Base-by-base conservation (phyloP, 2,113 vertebrate species). In the Hydrochoerus hydrochaeris region DNA sequence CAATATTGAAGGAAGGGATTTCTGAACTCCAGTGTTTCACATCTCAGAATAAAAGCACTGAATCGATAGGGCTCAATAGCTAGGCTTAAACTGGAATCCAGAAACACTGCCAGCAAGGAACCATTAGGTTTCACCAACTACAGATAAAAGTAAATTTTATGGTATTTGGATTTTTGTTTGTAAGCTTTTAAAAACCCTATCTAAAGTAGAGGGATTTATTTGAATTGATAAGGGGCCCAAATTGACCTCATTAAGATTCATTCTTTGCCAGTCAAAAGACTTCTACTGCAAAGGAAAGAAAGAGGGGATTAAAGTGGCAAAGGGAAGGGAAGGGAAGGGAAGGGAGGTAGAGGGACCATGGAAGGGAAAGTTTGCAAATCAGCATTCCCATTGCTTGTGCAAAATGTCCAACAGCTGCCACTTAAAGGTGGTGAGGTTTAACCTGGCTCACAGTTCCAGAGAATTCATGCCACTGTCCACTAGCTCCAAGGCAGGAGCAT, bases 161-260 rank as follows among this genome's bases (percentile, higher is more conserved):
- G 24, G 24, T 86, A 26, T 19, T 78, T 91, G 7, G 1, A 12
- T 71, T 93, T 85, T 77, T 44, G 35, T 80, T 83, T 78, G 38
- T 86, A 88, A 52, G 13, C 6, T 97, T 88, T 95, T 78, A 85
- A 91, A 80, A 97, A 95, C n/a, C 83, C 28, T 35, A 69, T 22
- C 20, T 94, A 78, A 81, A 85, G 4, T 88, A 84, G 22, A 88
- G 28, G 19, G 7, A 58, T 78, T 77, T 93, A 85, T 88, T 80
- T 92, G 57, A 95, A 91, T 35, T 75, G 19, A 78, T 49, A 88
- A 69, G 41, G 75, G 93, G 20, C 13, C 41, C 71, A 63, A 85
- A 85, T 67, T 49, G 87, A 94, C 63, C 41, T 93, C 69, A 85
- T 80, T 71, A 80, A 71, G 38, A 85, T 81, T 67, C 93, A 88